Conservation (phyloP, 2,888 invertebrate genomes). For the Trilocha varians region DNA sequence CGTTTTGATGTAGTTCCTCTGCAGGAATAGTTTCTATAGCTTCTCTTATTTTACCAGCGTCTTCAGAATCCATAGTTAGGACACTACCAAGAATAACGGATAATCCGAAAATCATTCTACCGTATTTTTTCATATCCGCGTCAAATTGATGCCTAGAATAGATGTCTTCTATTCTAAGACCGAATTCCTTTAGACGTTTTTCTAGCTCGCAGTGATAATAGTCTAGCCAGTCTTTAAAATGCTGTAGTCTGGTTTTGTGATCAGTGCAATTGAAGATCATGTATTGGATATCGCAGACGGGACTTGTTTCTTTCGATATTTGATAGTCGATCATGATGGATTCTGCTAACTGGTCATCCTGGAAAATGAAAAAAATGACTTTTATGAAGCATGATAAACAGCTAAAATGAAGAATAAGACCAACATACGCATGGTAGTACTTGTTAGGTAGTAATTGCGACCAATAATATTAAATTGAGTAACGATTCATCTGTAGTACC, state of each 20-base stretch:
- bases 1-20: conserved; percentile 1
- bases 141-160: conserved; percentile 25
- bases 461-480: no score
- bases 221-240: conserved; percentile 21
- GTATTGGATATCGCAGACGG: conserved; percentile 8
- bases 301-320: conserved; percentile 7
- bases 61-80: conserved; percentile 16
- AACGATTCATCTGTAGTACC: no score
- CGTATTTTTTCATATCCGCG: conserved; percentile 23
- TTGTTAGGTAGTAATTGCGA: no score
- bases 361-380: background rate
- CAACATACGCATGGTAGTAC: no score
- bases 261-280: conserved; percentile 12
- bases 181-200: conserved; percentile 17
- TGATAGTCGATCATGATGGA: conserved; percentile 12
- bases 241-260: conserved; percentile 6
- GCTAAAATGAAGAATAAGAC: no score
- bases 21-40: conserved; percentile 5
- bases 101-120: conserved; percentile 16
- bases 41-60: conserved; percentile 16
- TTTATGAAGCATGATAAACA: no score
- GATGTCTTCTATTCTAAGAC: conserved; percentile 17
- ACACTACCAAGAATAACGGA: conserved; percentile 15
- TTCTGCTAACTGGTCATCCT: conserved; percentile 1
- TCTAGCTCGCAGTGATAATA: conserved; percentile 23